Evolutionary conservation across 2,888 invertebrate species (phyloP).

Genomic region (Pollenia amentaria): DNA sequence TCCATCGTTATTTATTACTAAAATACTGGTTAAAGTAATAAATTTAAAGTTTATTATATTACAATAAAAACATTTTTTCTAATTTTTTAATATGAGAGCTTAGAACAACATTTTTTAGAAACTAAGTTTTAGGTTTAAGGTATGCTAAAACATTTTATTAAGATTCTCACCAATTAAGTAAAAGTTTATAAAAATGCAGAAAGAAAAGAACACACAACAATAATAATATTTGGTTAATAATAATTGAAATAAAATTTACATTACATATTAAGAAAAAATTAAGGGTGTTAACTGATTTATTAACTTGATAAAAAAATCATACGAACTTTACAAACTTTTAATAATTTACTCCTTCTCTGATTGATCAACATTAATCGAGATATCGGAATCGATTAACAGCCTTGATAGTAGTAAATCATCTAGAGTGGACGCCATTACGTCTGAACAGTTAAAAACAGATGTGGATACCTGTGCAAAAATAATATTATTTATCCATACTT

Average conservation of each 20-base stretch:
- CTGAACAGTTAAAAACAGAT: too few relatives aligned
- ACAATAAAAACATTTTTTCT: conserved; percentile 27
- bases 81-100: conserved; percentile 38
- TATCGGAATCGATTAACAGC: not conserved
- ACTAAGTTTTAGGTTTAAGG: conserved; percentile 59
- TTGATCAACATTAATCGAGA: too few relatives aligned
- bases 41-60: conserved; percentile 10
- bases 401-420: not conserved
- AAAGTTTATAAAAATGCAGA: conserved; percentile 39
- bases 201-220: conserved; percentile 39
- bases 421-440: too few relatives aligned
- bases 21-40: conserved; percentile 30
- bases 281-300: not conserved
- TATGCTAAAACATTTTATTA: conserved; percentile 50
- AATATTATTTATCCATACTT: too few relatives aligned
- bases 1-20: conserved; percentile 42
- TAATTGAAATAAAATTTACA: conserved; percentile 66
- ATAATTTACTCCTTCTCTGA: too few relatives aligned
- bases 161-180: conserved; percentile 57
- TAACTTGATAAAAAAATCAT: not conserved
- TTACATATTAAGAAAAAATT: conserved; percentile 25
- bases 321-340: too few relatives aligned
- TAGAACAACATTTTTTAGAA: conserved; percentile 53
- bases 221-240: conserved; percentile 27
- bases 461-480: too few relatives aligned